Evolutionary conservation across 2,797 vertebrate species (phyloP), one percentile per base, ranked within the genome.

Genomic region (Gallinago nigripennis): DNA sequence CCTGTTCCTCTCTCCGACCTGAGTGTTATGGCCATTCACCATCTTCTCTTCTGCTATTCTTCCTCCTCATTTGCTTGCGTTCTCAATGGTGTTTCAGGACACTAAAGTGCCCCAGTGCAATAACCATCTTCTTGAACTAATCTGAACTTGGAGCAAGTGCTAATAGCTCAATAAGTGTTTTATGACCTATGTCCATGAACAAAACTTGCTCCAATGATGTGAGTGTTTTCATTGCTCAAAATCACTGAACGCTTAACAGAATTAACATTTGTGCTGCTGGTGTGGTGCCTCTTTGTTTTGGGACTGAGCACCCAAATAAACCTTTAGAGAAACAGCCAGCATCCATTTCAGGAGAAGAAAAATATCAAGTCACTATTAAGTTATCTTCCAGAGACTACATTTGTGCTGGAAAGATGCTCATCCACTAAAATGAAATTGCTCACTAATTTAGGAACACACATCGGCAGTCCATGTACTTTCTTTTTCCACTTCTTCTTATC

Each of bases 121-220:
- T 86, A 93, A 94, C 80, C 65, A 31, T 94, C 89, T 83, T 93
- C 75, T 88, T 95, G 94, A 96, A 90, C 88, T 88, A 94, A 92
- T 89, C 43, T 73, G 89, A 90, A 83, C 75, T 75, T 94, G 53
- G 80, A 90, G 50, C 37, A 60, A 92, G 75, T 56, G 30, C 66
- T 98, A 97, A 97, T 93, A 97, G 87, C 86, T 96, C 94, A 84
- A 77, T 92, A 95, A 94, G 57, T 39, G 8, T 91, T 96, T 94
- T 94, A 94, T 88, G 72, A 93, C 43, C 76, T 75, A 65, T 50
- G n/a, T 73, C 48, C 61, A 57, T 65, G 94, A 94, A 75, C 71
- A 92, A 94, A 91, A 69, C 18, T 77, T 88, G 54, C 60, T 78
- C 45, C 33, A 65, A 65, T 45, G 51, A 72, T 56, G 4, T 48